Percentiles rank a stretch among this genome's conserved stretches.
Conservation (phyloP, 2,797 vertebrate species). For the Spea hammondii region DNA sequence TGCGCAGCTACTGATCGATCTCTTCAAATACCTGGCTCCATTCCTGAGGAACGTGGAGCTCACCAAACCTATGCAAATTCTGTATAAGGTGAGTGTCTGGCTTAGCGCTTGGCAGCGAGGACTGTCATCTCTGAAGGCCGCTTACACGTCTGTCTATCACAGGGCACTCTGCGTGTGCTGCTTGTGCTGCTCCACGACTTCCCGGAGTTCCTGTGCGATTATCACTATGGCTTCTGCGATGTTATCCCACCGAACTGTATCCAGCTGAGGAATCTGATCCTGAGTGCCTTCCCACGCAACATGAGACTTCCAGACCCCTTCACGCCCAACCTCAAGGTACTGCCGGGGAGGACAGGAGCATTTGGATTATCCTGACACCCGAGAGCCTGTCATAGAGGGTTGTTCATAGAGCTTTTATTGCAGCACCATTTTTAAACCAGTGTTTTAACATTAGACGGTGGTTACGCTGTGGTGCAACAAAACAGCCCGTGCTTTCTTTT, state of each 20-base stretch:
- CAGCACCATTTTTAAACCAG: slow-evolving; percentile 25
- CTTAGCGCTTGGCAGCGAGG: too few species aligned
- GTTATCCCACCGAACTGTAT: slow-evolving; percentile 99
- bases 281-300: slow-evolving; percentile 99
- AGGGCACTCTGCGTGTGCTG: slow-evolving; percentile 96
- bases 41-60: slow-evolving; percentile 98
- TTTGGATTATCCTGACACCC: not conserved
- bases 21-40: slow-evolving; percentile 97
- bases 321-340: slow-evolving; percentile 97
- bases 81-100: slow-evolving; percentile 85
- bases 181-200: slow-evolving; percentile 96
- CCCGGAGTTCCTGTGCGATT: slow-evolving; percentile 98
- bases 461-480: slow-evolving; percentile 33
- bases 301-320: slow-evolving; percentile 99
- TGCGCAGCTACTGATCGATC: slow-evolving; percentile 93
- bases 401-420: not conserved
- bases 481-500: not conserved
- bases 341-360: not conserved
- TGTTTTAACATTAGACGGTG: not conserved
- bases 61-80: slow-evolving; percentile 99
- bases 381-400: not conserved
- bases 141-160: not conserved
- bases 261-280: slow-evolving; percentile 96
- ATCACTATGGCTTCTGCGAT: slow-evolving; percentile 98
- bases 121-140: not conserved